Conservation (phyloP, 2,797 vertebrate genomes). For the Alectoris magna region DNA sequence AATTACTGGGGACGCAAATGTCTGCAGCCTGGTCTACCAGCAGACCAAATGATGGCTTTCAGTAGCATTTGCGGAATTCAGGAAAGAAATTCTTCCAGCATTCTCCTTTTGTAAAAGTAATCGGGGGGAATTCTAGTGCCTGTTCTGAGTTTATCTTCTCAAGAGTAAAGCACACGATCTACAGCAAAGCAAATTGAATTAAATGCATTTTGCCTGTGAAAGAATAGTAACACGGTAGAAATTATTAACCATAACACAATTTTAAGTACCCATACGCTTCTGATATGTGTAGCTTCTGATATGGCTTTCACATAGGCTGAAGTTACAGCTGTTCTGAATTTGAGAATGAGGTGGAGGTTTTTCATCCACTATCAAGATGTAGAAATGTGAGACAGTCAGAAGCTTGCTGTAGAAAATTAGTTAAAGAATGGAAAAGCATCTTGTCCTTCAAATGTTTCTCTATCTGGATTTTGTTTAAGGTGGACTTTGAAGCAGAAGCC, state of each 20-base stretch:
- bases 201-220: background rate
- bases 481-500: background rate
- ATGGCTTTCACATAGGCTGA: background rate
- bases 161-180: background rate
- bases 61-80: background rate
- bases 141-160: background rate
- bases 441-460: too few species aligned
- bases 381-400: accelerated
- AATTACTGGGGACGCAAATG: background rate
- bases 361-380: background rate
- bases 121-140: background rate
- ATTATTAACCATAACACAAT: background rate
- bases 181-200: background rate
- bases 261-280: background rate
- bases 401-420: background rate
- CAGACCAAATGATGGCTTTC: background rate
- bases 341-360: background rate
- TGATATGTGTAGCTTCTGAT: background rate
- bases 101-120: background rate
- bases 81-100: background rate
- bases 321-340: background rate
- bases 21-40: background rate
- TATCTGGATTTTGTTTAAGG: background rate
- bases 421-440: background rate
- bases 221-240: background rate